phyloP scores from a whole-genome alignment of 2,113 vertebrate genomes.

The Edolisoma coerulescens region DNA sequence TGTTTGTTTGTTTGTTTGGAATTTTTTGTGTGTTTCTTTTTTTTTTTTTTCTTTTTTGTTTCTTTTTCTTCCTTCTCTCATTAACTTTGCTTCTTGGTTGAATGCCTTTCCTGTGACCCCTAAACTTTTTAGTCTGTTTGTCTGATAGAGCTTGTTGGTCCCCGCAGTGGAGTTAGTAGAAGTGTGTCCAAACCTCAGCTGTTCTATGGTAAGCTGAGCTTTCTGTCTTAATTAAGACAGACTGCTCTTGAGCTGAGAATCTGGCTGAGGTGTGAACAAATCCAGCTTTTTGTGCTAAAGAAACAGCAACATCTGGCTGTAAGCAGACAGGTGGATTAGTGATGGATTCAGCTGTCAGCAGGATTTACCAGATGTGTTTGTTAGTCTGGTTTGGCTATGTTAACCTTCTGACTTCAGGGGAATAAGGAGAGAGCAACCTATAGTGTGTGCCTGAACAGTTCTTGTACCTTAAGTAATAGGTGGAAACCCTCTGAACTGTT shows the following conservation, averaged over 20 bases:
- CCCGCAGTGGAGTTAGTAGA: neutral
- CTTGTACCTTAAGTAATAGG: neutral
- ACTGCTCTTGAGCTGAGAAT: neutral
- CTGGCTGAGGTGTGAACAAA: neutral
- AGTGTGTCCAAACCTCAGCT: neutral
- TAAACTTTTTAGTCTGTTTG: neutral
- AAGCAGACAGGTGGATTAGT: neutral
- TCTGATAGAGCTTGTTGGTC: neutral
- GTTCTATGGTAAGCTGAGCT: neutral
- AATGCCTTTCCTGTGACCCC: neutral
- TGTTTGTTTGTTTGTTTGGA: neutral
- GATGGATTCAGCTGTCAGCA: slow-evolving; percentile 16
- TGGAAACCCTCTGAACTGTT: neutral
- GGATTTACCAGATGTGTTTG: neutral
- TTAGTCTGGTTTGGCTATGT: neutral
- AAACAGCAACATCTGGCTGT: neutral
- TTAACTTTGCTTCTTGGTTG: neutral
- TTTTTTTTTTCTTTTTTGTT: neutral
- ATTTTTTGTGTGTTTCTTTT: neutral
- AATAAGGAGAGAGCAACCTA: neutral
- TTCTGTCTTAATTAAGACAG: neutral
- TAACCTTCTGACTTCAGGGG: neutral
- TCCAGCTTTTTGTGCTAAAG: neutral
- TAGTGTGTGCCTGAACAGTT: neutral
- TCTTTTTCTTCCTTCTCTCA: neutral